Conservation (phyloP, 1,140 invertebrate species). For the Drosophila persimilis region DNA sequence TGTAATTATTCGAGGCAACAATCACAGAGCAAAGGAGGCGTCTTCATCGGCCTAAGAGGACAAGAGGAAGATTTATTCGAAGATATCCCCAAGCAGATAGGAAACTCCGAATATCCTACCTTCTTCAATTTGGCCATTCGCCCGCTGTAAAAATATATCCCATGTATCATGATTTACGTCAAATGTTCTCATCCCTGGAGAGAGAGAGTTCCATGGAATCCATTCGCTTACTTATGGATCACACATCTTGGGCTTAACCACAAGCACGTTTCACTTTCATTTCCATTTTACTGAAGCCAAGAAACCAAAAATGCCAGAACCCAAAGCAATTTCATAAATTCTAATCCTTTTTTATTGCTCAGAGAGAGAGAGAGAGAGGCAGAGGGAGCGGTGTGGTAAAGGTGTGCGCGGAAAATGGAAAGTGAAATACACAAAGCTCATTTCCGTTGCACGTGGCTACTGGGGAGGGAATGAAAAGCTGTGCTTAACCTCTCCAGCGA, state of each 20-base stretch:
- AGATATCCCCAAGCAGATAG: too few species aligned
- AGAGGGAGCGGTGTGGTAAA: neutral
- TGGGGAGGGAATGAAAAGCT: slow-evolving; percentile 54
- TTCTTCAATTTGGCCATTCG: too few species aligned
- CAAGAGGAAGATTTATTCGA: too few species aligned
- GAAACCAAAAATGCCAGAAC: slow-evolving; percentile 60
- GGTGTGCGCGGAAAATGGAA: slow-evolving; percentile 61
- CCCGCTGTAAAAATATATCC: neutral
- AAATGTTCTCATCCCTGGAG: slow-evolving; percentile 29
- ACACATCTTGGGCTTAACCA: slow-evolving; percentile 54
- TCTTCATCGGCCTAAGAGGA: too few species aligned
- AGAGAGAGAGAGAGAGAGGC: slow-evolving; percentile 1
- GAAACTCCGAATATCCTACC: too few species aligned
- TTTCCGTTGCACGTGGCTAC: slow-evolving; percentile 60
- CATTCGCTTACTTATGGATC: slow-evolving; percentile 68
- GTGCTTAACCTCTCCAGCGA: slow-evolving; percentile 38
- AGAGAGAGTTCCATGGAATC: neutral
- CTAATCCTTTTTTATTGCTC: slow-evolving; percentile 80
- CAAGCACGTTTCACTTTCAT: slow-evolving; percentile 64
- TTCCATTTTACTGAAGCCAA: slow-evolving; percentile 29
- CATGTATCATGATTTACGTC: slow-evolving; percentile 51
- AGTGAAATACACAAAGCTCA: slow-evolving; percentile 79
- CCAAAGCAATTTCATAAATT: slow-evolving; percentile 76
- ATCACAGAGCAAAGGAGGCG: slow-evolving; percentile 3
- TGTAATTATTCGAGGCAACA: slow-evolving; percentile 11